These are phyloP conservation scores for Drepana falcataria DNA, from an alignment of 2,888 invertebrate genomes.

Conservation along the genomic window DNA sequence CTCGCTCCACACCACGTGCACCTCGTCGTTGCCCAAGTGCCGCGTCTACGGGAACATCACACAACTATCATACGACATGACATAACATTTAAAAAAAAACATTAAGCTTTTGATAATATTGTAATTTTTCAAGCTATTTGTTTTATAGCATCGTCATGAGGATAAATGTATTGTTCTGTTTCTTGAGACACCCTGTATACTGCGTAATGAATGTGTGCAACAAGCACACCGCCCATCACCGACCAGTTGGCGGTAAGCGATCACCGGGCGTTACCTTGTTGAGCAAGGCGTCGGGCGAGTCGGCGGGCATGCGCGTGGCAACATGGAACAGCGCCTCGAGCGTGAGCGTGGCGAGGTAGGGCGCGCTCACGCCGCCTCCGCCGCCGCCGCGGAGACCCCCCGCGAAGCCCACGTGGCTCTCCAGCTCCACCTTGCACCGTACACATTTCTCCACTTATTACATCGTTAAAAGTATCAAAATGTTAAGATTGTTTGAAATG, in stretches of 20 bases:
- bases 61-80: neutral
- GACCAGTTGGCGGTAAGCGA: no score
- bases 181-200: no score
- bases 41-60: constrained; percentile 79
- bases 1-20: constrained; percentile 99
- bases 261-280: constrained; percentile 81
- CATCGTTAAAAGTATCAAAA: neutral
- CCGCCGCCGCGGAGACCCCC: constrained; percentile 96
- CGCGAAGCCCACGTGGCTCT: constrained; percentile 95
- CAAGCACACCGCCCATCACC: no score
- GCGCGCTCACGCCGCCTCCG: constrained; percentile 94
- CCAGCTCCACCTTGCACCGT: constrained; percentile 85
- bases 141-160: no score
- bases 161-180: no score
- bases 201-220: no score
- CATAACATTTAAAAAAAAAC: neutral
- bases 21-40: constrained; percentile 98
- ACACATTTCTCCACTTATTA: neutral
- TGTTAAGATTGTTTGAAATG: no score
- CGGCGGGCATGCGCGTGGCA: constrained; percentile 96
- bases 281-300: constrained; percentile 90
- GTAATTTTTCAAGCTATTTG: no score
- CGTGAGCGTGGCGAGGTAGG: constrained; percentile 96
- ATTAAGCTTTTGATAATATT: neutral
- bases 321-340: constrained; percentile 98